Evolutionary conservation across 1,140 invertebrate species (phyloP).

Genomic region (Monochamus saltuarius): DNA sequence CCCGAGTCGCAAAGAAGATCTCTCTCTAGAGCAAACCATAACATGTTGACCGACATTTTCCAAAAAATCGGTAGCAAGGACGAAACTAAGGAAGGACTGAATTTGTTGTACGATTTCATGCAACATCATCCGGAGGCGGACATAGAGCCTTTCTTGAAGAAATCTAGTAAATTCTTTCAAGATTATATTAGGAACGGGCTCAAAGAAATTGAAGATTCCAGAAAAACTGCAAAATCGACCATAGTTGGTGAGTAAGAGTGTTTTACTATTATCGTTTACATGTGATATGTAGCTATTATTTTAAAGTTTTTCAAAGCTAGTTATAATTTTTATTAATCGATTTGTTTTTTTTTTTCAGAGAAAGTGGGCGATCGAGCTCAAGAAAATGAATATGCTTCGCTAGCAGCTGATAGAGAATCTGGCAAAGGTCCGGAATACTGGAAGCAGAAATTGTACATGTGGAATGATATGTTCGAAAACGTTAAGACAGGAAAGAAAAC

Average conservation of each 20-base stretch:
- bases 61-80: slow-evolving; percentile 90
- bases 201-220: slow-evolving; percentile 71
- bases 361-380: slow-evolving; percentile 7
- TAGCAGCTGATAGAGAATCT: neutral
- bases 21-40: slow-evolving; percentile 74
- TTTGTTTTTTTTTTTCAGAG: neutral
- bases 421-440: neutral
- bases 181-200: slow-evolving; percentile 88
- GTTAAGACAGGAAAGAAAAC: neutral
- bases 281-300: neutral
- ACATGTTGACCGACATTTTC: slow-evolving; percentile 86
- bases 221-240: slow-evolving; percentile 45
- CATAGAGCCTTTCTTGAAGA: slow-evolving; percentile 85
- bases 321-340: slow-evolving; percentile 1
- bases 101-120: slow-evolving; percentile 87
- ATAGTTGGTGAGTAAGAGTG: slow-evolving; percentile 18
- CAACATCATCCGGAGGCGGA: slow-evolving; percentile 88
- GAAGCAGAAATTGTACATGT: slow-evolving; percentile 7
- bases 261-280: neutral
- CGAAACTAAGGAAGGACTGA: slow-evolving; percentile 82
- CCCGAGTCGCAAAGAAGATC: slow-evolving; percentile 55
- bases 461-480: slow-evolving; percentile 1
- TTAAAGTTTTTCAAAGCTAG: neutral
- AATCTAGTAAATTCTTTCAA: slow-evolving; percentile 88
- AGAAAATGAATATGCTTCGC: slow-evolving; percentile 3